Conservation (phyloP, 2,797 vertebrate species). For the Heteromormyrus szaboi region DNA sequence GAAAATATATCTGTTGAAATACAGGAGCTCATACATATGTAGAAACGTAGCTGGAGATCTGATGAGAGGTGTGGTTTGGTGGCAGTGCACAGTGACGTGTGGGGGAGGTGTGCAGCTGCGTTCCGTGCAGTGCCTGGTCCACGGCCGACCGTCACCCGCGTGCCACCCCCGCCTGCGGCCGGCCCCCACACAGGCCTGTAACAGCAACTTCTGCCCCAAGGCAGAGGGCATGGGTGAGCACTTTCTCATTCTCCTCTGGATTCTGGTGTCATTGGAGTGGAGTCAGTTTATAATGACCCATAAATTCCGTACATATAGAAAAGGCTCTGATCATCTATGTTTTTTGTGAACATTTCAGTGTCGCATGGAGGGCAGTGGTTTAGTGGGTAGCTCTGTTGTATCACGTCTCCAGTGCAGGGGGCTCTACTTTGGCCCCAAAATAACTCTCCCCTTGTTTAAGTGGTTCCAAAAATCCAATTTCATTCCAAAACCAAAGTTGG, state of each 20-base stretch:
- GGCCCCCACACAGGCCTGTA: slow-evolving; percentile 68
- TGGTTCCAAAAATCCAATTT: not conserved
- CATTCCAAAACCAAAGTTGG: not conserved
- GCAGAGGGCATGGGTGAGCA: slow-evolving; percentile 50
- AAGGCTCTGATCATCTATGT: not conserved
- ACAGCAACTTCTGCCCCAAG: slow-evolving; percentile 74
- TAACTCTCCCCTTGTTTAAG: not conserved
- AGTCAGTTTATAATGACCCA: not conserved
- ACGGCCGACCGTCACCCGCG: slow-evolving; percentile 55
- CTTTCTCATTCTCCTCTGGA: not conserved
- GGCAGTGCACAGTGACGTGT: slow-evolving; percentile 82
- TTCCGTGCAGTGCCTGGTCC: slow-evolving; percentile 66
- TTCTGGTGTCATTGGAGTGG: not conserved
- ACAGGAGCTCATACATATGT: not conserved
- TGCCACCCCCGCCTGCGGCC: slow-evolving; percentile 67
- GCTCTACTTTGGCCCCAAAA: not conserved
- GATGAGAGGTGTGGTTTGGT: not conserved
- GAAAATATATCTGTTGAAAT: not conserved
- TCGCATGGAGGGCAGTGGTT: not conserved
- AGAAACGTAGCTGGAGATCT: not conserved
- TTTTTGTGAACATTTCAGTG: not conserved
- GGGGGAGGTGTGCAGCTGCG: slow-evolving; percentile 78
- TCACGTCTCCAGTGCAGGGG: not conserved
- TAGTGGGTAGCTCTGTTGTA: not conserved
- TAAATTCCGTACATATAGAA: not conserved